These are phyloP conservation scores for Alitta virens DNA, from an alignment of 2,888 invertebrate genomes.

Conservation along the genomic window DNA sequence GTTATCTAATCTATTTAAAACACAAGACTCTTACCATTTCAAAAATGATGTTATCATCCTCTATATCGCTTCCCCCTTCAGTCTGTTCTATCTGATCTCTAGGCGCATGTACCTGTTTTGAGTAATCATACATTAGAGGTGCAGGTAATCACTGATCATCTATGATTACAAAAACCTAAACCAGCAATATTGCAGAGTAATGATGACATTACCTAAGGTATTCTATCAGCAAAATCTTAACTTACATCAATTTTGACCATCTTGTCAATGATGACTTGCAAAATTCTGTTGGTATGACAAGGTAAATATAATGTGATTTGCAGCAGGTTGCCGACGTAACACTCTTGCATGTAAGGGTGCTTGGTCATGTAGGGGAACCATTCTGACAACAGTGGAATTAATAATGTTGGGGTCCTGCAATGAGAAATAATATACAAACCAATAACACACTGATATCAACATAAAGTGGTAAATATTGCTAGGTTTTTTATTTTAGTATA, in stretches of 20 bases:
- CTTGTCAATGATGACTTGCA: slow-evolving; percentile 76
- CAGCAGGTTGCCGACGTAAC: slow-evolving; percentile 76
- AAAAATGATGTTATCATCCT: slow-evolving; percentile 33
- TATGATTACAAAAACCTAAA: too few species aligned
- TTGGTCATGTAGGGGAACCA: slow-evolving; percentile 77
- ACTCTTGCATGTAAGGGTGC: slow-evolving; percentile 68
- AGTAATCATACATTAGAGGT: too few species aligned
- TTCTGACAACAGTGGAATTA: slow-evolving; percentile 66
- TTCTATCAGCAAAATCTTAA: too few species aligned
- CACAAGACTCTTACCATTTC: slow-evolving; percentile 34
- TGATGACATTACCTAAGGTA: too few species aligned
- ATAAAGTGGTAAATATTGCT: neutral
- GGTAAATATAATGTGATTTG: slow-evolving; percentile 76
- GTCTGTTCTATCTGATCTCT: slow-evolving; percentile 60
- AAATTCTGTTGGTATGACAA: slow-evolving; percentile 67
- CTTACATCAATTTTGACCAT: slow-evolving; percentile 59
- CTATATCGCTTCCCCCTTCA: slow-evolving; percentile 55
- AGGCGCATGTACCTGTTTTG: slow-evolving; percentile 66
- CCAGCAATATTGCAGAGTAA: too few species aligned
- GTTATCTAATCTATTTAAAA: neutral
- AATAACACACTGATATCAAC: neutral
- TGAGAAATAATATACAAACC: slow-evolving; percentile 2
- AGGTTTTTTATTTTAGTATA: neutral
- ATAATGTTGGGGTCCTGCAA: slow-evolving; percentile 70
- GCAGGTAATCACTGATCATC: too few species aligned